phyloP scores from a whole-genome alignment of 1,140 invertebrate genomes.

The Sycobia sp. region DNA sequence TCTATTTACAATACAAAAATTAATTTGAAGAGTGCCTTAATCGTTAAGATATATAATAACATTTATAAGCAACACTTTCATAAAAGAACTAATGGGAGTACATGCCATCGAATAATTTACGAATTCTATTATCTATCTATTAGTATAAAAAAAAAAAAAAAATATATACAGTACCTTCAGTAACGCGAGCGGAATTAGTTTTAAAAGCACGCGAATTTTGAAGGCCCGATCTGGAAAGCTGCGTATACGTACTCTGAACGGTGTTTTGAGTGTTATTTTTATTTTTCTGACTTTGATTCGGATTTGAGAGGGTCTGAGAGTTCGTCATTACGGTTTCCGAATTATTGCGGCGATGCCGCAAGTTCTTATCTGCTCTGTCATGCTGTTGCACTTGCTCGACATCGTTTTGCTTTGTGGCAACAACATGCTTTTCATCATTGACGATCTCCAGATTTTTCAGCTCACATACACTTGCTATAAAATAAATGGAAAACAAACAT shows the following conservation, averaged over 20 bases:
- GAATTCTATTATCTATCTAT: no score
- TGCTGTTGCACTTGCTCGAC: conserved; percentile 2
- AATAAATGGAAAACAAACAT: conserved; percentile 58
- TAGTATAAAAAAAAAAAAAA: conserved; percentile 34
- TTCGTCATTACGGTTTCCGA: conserved; percentile 44
- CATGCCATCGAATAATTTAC: no score
- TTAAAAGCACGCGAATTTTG: conserved; percentile 55
- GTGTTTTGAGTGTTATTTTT: conserved; percentile 52
- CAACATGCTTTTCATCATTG: conserved; percentile 40
- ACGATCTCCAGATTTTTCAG: conserved; percentile 60
- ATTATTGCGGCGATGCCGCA: conserved; percentile 30
- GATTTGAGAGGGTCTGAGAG: conserved; percentile 42
- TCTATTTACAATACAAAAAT: not conserved
- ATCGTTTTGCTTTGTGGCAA: conserved; percentile 35
- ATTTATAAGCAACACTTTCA: no score
- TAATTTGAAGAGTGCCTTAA: not conserved
- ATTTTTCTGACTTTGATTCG: conserved; percentile 47
- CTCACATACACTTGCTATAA: conserved; percentile 60
- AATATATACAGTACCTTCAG: conserved; percentile 55
- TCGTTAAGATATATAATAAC: not conserved
- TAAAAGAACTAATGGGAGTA: no score
- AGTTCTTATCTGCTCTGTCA: conserved; percentile 10
- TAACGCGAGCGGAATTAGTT: conserved; percentile 46
- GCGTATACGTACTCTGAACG: conserved; percentile 50
- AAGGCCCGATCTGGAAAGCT: conserved; percentile 51